These are phyloP conservation scores for Lichenostomus cassidix DNA, from an alignment of 2,113 vertebrate species.

Conservation along the genomic window DNA sequence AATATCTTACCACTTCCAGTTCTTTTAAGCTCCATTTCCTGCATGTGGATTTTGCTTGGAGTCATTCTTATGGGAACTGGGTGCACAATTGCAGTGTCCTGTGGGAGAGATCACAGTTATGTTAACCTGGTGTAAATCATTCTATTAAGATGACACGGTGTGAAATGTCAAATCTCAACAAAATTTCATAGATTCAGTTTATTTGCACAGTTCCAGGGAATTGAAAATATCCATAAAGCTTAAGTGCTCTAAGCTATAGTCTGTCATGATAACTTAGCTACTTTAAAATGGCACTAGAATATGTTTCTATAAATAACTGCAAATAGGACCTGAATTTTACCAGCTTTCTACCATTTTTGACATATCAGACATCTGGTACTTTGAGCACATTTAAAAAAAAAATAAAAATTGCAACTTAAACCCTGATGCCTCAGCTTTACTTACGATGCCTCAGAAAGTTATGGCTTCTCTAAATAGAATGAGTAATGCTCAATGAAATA, in stretches of 20 bases:
- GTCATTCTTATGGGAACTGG: conserved; percentile 99
- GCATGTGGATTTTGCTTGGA: conserved; percentile 99
- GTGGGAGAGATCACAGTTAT: background rate
- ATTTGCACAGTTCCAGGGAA: background rate
- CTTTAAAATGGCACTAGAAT: background rate
- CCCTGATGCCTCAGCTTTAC: background rate
- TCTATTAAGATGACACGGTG: background rate
- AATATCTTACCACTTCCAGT: conserved; percentile 87
- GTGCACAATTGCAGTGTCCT: conserved; percentile 98
- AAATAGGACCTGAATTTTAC: background rate
- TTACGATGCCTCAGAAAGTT: background rate
- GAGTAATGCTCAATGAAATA: background rate
- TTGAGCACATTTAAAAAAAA: background rate
- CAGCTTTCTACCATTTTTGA: background rate
- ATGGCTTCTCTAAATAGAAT: background rate
- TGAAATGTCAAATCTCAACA: background rate
- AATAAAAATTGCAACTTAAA: background rate
- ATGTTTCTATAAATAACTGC: background rate
- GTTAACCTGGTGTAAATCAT: background rate
- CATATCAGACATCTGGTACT: background rate
- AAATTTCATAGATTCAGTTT: background rate
- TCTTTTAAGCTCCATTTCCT: conserved; percentile 99
- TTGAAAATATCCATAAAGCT: background rate
- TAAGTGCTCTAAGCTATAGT: background rate
- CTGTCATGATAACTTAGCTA: background rate